These are phyloP conservation scores for Alsophila aescularia DNA, from an alignment of 2,888 invertebrate genomes.

Conservation along the genomic window DNA sequence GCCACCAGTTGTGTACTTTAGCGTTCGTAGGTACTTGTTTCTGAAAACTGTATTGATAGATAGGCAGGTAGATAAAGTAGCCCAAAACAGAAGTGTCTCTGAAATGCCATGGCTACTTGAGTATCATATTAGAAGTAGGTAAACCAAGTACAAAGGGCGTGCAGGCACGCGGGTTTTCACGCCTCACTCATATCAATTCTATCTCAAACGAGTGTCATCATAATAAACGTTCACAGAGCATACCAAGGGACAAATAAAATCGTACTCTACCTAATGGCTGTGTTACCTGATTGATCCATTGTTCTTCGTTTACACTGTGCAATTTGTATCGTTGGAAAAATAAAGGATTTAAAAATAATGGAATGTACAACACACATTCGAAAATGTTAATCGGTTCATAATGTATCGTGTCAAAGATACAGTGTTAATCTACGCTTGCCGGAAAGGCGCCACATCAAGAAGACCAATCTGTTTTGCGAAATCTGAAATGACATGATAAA, in stretches of 20 bases:
- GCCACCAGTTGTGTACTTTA: no score
- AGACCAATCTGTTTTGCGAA: slow-evolving; percentile 18
- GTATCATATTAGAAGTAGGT: slow-evolving; percentile 8
- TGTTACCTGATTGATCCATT: slow-evolving; percentile 33
- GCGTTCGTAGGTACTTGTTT: no score
- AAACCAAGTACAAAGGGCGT: slow-evolving; percentile 54
- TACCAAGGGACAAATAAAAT: slow-evolving; percentile 53
- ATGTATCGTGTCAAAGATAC: neutral
- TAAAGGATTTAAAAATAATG: slow-evolving; percentile 1
- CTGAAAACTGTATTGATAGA: no score
- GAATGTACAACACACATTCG: slow-evolving; percentile 1
- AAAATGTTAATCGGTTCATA: neutral
- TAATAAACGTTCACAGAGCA: no score
- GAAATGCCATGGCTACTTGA: slow-evolving; percentile 10
- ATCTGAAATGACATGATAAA: slow-evolving; percentile 55
- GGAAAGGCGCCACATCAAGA: slow-evolving; percentile 16
- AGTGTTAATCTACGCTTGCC: slow-evolving; percentile 10
- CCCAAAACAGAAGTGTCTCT: slow-evolving; percentile 1
- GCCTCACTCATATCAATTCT: slow-evolving; percentile 63
- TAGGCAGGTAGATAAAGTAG: neutral
- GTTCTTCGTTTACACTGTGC: slow-evolving; percentile 25
- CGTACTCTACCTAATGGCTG: slow-evolving; percentile 39
- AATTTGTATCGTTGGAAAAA: slow-evolving; percentile 3
- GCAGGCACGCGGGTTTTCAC: slow-evolving; percentile 68
- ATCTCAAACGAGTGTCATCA: slow-evolving; percentile 65